Conservation (phyloP, 2,888 invertebrate genomes). For the Lochmaea capreae region DNA sequence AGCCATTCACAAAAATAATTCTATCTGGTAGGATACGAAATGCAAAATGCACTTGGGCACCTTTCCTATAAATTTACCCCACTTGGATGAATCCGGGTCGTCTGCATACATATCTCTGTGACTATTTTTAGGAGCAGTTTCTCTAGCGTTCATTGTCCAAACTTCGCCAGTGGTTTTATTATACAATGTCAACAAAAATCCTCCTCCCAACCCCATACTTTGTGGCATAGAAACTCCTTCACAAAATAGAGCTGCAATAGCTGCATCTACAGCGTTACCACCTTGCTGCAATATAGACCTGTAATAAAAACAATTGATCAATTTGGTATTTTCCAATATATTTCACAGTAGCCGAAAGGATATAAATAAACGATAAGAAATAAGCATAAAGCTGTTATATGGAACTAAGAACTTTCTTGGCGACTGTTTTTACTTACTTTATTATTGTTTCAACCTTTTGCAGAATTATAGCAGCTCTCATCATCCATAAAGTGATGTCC, state of each 20-base stretch:
- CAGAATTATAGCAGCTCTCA: no score
- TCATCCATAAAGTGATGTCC: no score
- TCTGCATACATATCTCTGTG: slow-evolving; percentile 73
- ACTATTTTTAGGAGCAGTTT: slow-evolving; percentile 79
- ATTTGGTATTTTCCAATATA: no score
- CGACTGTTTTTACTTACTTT: no score
- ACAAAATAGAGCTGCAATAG: slow-evolving; percentile 87
- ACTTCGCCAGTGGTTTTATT: slow-evolving; percentile 71
- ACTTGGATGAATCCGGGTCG: slow-evolving; percentile 40
- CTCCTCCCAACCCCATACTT: slow-evolving; percentile 90
- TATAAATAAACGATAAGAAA: no score
- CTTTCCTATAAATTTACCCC: slow-evolving; percentile 45
- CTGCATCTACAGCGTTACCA: slow-evolving; percentile 87
- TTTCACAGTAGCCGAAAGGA: no score
- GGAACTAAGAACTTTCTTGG: no score
- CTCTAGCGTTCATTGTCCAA: slow-evolving; percentile 79
- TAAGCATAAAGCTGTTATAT: no score
- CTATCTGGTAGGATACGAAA: no score
- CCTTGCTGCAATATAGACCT: slow-evolving; percentile 77
- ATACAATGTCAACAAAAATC: slow-evolving; percentile 88
- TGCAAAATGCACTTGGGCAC: no score
- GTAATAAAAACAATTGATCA: background rate
- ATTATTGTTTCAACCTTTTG: no score
- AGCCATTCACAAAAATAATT: no score
- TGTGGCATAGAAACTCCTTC: slow-evolving; percentile 87